Base-by-base conservation (phyloP, 2,888 invertebrate genomes). In the Prosopocoilus inquinatus region DNA sequence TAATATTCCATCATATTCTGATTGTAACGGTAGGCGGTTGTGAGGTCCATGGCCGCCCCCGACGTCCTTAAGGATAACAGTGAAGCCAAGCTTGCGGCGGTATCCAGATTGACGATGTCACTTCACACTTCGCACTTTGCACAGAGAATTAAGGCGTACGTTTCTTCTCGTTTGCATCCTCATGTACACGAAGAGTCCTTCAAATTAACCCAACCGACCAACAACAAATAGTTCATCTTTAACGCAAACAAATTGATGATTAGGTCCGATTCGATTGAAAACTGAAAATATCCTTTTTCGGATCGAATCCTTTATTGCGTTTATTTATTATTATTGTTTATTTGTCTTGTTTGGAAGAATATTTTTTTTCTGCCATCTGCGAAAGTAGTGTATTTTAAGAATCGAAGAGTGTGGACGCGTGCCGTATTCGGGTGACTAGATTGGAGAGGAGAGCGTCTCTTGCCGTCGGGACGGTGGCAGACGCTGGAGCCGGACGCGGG, bases 1-100 rank as follows among this genome's bases (percentile, higher is more conserved):
- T 96, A 96, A 82, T 96, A 96, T 84, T 96, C 96, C 96, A 96
- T 95, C 94, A 96, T 95, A 79, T 94, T 95, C 76, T 95, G 94
- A 80, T 95, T 96, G 84, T 95, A 95, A 72, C 95, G 86, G 80
- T 95, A 95, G 71, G 94, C 94, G 74, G 94, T 94, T 75, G 92
- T 91, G 72, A 95, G 85, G 81, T 95, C 94, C 87, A 95, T 91
- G 66, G 87, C 86, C 69, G 83, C 81, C 78, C 82, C 82, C 74
- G 82, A 83, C 81, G 85, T 81, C 72, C 85, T 80, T 78, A 83
- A 80, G 62, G 81, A 80, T 69, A 83, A 82, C 81, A 84, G 83
- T 79, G 87, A 86, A 70, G 84, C 83, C 70, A 86, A 83, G 77
- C 85, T 84, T 74, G 81, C 79, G 49, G 52, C 49, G 75, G 83